These are phyloP conservation scores for Coregonus ussuriensis DNA, from an alignment of 2,797 vertebrate genomes.

Conservation along the genomic window DNA sequence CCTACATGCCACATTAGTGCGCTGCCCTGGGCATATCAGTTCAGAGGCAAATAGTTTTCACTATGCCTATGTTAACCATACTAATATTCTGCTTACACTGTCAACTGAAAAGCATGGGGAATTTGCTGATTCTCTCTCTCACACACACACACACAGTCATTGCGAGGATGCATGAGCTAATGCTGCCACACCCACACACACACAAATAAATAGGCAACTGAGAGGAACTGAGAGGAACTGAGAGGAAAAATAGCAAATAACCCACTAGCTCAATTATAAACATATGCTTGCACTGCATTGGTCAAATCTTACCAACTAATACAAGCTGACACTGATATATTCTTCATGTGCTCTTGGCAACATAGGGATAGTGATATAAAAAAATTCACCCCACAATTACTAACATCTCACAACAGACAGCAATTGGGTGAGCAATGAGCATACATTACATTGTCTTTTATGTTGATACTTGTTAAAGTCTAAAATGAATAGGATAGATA, in stretches of 20 bases:
- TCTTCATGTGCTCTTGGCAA: too few species aligned
- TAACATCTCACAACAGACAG: neutral
- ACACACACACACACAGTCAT: neutral
- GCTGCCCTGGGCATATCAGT: neutral
- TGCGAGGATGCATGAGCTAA: constrained; percentile 20
- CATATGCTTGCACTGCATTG: too few species aligned
- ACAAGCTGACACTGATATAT: too few species aligned
- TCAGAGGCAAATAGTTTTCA: neutral
- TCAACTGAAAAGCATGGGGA: neutral
- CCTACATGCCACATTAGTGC: neutral
- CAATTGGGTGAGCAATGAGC: too few species aligned
- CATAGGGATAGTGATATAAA: too few species aligned
- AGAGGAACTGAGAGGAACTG: constrained; percentile 13
- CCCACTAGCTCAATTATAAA: neutral
- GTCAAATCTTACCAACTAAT: too few species aligned
- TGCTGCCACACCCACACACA: neutral
- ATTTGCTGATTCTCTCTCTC: too few species aligned
- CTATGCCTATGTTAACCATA: neutral
- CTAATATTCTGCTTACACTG: neutral
- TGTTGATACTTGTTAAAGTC: neutral
- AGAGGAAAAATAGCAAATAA: constrained; percentile 8
- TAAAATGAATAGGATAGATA: too few species aligned
- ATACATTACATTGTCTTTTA: neutral
- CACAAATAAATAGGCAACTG: neutral
- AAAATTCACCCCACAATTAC: neutral